Conservation (phyloP, 2,797 vertebrate genomes). For the Enteromius viviparus region DNA sequence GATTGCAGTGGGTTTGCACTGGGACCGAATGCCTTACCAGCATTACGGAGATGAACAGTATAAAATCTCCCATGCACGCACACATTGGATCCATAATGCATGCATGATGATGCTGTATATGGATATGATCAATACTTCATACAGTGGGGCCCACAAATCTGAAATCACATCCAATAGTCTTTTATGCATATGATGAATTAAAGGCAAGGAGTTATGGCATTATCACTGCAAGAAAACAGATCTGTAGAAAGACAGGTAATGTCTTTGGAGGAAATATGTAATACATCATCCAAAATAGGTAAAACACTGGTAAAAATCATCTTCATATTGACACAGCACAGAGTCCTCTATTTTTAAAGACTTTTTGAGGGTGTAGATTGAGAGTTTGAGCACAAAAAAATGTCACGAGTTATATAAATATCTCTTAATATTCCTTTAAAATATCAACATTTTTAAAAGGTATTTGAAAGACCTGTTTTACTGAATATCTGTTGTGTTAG, state of each 20-base stretch:
- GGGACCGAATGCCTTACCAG: background rate
- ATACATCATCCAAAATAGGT: background rate
- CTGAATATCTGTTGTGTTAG: slow-evolving; percentile 19
- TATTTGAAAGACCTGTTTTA: background rate
- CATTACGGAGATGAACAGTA: background rate
- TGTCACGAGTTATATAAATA: too few relatives aligned
- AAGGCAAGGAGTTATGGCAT: background rate
- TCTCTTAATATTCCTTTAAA: background rate
- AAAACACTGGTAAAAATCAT: background rate
- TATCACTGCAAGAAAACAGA: background rate
- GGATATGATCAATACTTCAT: background rate
- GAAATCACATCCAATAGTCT: background rate
- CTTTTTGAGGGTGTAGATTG: background rate
- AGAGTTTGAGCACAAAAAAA: background rate
- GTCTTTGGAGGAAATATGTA: background rate
- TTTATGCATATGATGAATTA: background rate
- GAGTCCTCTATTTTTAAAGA: background rate
- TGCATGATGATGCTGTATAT: background rate
- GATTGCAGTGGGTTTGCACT: slow-evolving; percentile 29
- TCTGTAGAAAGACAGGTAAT: background rate
- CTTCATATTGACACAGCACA: background rate
- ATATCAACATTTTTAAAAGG: background rate
- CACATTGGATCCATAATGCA: background rate
- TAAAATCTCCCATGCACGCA: background rate
- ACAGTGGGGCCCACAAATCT: background rate